Percentiles rank a stretch among this genome's conserved stretches.
Evolutionary conservation across 1,140 invertebrate species (phyloP).

Genomic region (Palaemon carinicauda): DNA sequence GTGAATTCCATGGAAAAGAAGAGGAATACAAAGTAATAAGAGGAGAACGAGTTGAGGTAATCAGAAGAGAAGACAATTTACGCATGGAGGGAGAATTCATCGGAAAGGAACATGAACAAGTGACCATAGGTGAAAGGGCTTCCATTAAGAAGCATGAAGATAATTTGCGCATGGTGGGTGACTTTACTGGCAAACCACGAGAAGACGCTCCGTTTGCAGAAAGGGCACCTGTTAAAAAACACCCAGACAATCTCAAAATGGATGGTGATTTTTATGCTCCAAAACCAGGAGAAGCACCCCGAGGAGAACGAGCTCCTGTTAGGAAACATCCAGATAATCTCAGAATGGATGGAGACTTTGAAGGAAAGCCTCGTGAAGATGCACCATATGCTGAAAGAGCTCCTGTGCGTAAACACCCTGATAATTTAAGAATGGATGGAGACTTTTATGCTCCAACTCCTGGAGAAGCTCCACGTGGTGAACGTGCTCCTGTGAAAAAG

Average conservation of each 20-base stretch:
- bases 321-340: too few species aligned
- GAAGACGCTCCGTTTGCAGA: not conserved
- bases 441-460: too few species aligned
- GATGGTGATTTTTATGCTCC: constrained; percentile 33
- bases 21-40: constrained; percentile 67
- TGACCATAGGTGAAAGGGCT: constrained; percentile 61
- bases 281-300: too few species aligned
- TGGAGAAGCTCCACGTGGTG: too few species aligned
- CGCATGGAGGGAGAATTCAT: not conserved
- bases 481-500: too few species aligned
- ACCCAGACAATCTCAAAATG: constrained; percentile 33
- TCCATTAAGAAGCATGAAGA: constrained; percentile 9
- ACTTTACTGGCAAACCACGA: not conserved
- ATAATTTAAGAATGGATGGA: too few species aligned
- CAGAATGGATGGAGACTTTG: too few species aligned
- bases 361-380: not conserved
- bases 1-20: constrained; percentile 33
- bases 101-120: constrained; percentile 3
- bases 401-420: not conserved
- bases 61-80: constrained; percentile 47
- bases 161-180: constrained; percentile 21
- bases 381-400: too few species aligned
- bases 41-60: constrained; percentile 66
- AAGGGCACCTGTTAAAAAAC: constrained; percentile 62
- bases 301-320: too few species aligned